Percentiles rank a stretch among this genome's conserved stretches.
These are phyloP conservation scores for Psammodynastes pulverulentus DNA, from an alignment of 2,113 vertebrate species.

Conservation along the genomic window DNA sequence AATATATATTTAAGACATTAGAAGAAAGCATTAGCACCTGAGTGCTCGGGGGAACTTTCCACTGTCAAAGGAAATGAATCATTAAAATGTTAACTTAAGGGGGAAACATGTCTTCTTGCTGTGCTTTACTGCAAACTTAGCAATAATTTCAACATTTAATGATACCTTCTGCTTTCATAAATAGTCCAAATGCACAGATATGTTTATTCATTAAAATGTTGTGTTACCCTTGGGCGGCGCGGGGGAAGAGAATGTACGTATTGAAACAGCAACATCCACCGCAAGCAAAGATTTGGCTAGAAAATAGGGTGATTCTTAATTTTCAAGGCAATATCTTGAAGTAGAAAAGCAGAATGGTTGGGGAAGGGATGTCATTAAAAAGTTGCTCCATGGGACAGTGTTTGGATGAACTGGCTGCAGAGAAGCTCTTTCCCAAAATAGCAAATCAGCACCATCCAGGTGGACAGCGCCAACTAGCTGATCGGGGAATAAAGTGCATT, in stretches of 20 bases:
- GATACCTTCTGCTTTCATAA: not conserved
- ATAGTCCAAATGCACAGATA: not conserved
- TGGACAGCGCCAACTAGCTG: not conserved
- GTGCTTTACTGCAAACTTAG: constrained; percentile 2
- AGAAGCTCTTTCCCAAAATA: not conserved
- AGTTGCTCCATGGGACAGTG: not conserved
- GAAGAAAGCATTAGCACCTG: not conserved
- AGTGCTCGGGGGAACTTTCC: not conserved
- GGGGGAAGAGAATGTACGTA: not conserved
- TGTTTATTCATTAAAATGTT: not conserved
- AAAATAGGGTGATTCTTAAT: not conserved
- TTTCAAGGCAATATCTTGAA: too few species aligned
- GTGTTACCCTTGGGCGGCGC: not conserved
- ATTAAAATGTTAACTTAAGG: constrained; percentile 20
- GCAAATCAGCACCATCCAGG: not conserved
- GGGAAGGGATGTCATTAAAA: too few species aligned
- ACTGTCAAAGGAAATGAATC: constrained; percentile 21
- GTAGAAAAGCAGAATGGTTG: too few species aligned
- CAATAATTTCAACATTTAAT: not conserved
- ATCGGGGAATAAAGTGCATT: too few species aligned
- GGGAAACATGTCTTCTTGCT: not conserved
- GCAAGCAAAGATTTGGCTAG: not conserved
- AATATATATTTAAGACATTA: not conserved
- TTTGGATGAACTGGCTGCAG: not conserved
- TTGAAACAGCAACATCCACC: not conserved